These are phyloP conservation scores for Pogonognathellus flavescens DNA, from an alignment of 1,140 invertebrate genomes.

Conservation along the genomic window DNA sequence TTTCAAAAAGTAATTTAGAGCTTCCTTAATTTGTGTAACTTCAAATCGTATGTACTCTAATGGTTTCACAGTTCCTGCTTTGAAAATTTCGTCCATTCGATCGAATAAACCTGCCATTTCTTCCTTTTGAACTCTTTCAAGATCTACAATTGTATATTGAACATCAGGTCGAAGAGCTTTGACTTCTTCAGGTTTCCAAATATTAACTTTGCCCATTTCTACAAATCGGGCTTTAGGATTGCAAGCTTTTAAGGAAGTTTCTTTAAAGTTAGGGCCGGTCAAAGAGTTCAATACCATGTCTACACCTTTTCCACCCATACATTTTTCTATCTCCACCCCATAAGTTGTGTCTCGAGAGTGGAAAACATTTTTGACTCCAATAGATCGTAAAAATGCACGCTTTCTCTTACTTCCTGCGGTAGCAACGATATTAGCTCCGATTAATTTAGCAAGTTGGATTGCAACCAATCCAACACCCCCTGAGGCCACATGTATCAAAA, in stretches of 20 bases:
- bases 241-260: constrained; percentile 56
- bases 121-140: constrained; percentile 25
- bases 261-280: constrained; percentile 61
- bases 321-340: constrained; percentile 40
- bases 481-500: constrained; percentile 77
- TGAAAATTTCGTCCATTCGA: constrained; percentile 36
- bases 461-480: constrained; percentile 76
- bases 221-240: constrained; percentile 54
- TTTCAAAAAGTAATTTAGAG: constrained; percentile 16
- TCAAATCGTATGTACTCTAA: constrained; percentile 26
- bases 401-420: constrained; percentile 60
- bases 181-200: constrained; percentile 61
- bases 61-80: background rate
- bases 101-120: constrained; percentile 15
- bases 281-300: constrained; percentile 59
- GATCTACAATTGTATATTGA: constrained; percentile 45
- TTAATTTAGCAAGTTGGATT: constrained; percentile 73
- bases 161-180: constrained; percentile 50
- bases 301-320: constrained; percentile 32
- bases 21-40: constrained; percentile 37
- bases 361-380: constrained; percentile 55
- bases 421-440: constrained; percentile 67
- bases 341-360: constrained; percentile 59
- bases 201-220: constrained; percentile 60
- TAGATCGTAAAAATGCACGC: constrained; percentile 36